These are phyloP conservation scores for Notamacropus eugenii DNA, from an alignment of 2,797 vertebrate species.

Conservation along the genomic window DNA sequence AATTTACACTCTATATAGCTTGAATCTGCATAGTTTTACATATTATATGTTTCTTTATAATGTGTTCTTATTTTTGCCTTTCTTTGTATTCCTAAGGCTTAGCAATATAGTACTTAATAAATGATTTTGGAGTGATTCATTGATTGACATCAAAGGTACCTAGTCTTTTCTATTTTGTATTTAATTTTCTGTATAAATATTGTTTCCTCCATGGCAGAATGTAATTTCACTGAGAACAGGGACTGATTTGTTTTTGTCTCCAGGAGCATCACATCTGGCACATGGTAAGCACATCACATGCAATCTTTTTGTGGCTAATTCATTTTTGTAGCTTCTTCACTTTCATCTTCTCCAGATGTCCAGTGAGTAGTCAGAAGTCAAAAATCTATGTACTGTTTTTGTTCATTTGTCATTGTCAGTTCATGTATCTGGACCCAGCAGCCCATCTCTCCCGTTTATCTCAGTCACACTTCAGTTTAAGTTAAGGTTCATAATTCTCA, in stretches of 20 bases:
- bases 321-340: constrained; percentile 39
- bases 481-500: constrained; percentile 25
- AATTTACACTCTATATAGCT: not conserved
- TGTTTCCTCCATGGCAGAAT: not conserved
- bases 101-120: not conserved
- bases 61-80: not conserved
- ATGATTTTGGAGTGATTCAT: not conserved
- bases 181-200: not conserved
- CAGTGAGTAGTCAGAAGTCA: constrained; percentile 64
- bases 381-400: constrained; percentile 61
- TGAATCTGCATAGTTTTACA: not conserved
- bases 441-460: constrained; percentile 50
- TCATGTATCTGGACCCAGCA: constrained; percentile 63
- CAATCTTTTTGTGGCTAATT: not conserved
- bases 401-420: constrained; percentile 78
- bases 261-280: not conserved
- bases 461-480: constrained; percentile 58
- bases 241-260: not conserved
- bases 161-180: not conserved
- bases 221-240: not conserved
- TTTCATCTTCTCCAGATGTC: constrained; percentile 63
- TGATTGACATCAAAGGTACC: not conserved
- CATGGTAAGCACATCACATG: not conserved
- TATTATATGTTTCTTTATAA: not conserved
- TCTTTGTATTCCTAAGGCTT: not conserved